Evolutionary conservation across 2,113 vertebrate genomes (phyloP).

Genomic region (Scalopus aquaticus): DNA sequence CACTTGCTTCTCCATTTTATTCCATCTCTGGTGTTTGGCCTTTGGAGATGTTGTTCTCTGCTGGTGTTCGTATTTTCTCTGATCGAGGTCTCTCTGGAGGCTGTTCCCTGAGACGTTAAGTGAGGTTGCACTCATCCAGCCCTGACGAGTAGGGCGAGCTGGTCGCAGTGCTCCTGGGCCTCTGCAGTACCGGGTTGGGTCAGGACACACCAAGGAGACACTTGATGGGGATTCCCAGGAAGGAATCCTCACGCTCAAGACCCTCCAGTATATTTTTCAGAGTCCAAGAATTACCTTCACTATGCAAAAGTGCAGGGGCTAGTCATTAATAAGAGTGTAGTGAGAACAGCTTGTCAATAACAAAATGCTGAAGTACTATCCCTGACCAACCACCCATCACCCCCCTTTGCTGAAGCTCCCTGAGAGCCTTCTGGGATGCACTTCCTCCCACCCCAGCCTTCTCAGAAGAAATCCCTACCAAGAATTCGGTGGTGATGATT

Average conservation of each 20-base stretch:
- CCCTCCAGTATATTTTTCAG: too few relatives aligned
- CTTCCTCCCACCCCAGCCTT: neutral
- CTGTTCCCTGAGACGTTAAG: neutral
- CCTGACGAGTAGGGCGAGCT: neutral
- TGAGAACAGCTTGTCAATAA: neutral
- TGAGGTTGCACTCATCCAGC: neutral
- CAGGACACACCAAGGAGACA: neutral
- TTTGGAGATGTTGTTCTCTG: neutral
- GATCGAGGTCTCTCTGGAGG: neutral
- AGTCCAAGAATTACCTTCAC: too few relatives aligned
- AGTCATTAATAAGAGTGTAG: neutral
- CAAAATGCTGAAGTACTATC: neutral
- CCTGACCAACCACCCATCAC: fast-evolving
- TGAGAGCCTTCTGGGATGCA: fast-evolving
- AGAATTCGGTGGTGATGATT: neutral
- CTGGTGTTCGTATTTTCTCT: neutral
- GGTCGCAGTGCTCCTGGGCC: neutral
- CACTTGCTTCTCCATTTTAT: neutral
- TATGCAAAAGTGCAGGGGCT: neutral
- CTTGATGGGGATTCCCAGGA: neutral
- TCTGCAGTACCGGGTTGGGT: neutral
- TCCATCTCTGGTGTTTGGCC: neutral
- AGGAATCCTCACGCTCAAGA: neutral
- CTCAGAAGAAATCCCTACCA: fast-evolving
- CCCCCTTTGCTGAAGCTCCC: too few relatives aligned